phyloP scores from a whole-genome alignment of 2,888 invertebrate species.

The Stramonita haemastoma region DNA sequence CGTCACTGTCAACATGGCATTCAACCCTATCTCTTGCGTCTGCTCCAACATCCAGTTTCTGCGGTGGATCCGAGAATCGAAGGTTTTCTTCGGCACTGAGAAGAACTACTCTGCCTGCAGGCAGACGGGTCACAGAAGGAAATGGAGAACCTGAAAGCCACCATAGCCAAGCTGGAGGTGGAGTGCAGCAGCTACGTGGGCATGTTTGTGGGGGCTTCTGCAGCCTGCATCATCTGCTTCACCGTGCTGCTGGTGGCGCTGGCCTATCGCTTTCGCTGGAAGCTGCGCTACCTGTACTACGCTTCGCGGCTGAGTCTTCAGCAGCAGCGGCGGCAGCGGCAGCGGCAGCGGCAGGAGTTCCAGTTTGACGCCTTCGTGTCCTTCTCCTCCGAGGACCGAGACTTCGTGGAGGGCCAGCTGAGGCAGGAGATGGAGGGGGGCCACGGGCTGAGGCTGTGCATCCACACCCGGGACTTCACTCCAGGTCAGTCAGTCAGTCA shows the following conservation, averaged over 20 bases:
- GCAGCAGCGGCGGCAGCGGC: neutral
- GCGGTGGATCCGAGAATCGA: slow-evolving; percentile 42
- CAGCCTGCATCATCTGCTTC: slow-evolving; percentile 21
- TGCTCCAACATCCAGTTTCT: slow-evolving; percentile 47
- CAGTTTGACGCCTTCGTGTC: slow-evolving; percentile 48
- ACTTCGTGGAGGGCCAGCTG: slow-evolving; percentile 43
- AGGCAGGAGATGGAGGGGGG: slow-evolving; percentile 20
- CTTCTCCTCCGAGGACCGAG: slow-evolving; percentile 43
- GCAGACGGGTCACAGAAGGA: neutral
- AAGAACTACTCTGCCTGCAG: slow-evolving; percentile 42
- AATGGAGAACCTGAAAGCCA: neutral
- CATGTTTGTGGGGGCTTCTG: slow-evolving; percentile 39
- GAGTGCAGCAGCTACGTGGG: slow-evolving; percentile 37
- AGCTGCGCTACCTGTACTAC: slow-evolving; percentile 48
- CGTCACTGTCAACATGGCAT: slow-evolving; percentile 38
- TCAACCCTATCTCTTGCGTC: slow-evolving; percentile 47
- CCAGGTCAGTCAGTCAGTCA: slow-evolving; percentile 11
- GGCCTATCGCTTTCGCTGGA: slow-evolving; percentile 49
- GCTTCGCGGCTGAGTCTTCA: slow-evolving; percentile 43
- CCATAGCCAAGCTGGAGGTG: slow-evolving; percentile 28
- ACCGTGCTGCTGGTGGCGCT: slow-evolving; percentile 29
- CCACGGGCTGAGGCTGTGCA: slow-evolving; percentile 36
- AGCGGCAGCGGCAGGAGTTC: slow-evolving; percentile 16
- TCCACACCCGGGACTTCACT: slow-evolving; percentile 40
- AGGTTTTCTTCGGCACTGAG: slow-evolving; percentile 34